Evolutionary conservation across 2,888 invertebrate genomes (phyloP), one percentile per base, ranked within the genome.

Genomic region (Cheiracanthium punctorium): DNA sequence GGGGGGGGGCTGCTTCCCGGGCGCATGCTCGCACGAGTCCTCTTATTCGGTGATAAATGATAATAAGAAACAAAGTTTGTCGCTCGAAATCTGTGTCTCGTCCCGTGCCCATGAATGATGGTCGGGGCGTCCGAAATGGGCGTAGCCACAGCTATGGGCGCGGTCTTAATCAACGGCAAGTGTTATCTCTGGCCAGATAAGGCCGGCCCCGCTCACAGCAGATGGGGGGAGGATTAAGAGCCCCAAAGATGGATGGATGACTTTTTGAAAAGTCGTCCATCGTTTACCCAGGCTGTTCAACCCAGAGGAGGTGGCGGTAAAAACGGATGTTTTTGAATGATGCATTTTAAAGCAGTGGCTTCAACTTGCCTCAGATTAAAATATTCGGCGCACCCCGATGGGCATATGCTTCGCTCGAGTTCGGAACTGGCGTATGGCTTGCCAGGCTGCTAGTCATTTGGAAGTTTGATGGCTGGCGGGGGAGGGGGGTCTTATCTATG

Each of bases 11-110:
- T n/a, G n/a, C n/a, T n/a, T n/a, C n/a, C n/a, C n/a, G n/a, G 24
- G 24, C 58, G 58, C 58, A 58, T 58, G 58, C 58, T 5, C 58
- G 20, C 24, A 24, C 24, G 58, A 58, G 24, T 71, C 79, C 29
- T 75, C 82, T 82, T 72, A 70, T 84, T 67, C 65, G 24, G 77
- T 84, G 77, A 84, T 84, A 84, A 84, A 84, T 84, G 82, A 77
- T 84, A 77, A 77, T 77, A 84, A 84, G 82, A 84, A 84, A 84
- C 82, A 84, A 84, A 84, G 82, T 84, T 84, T 84, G 82, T 84
- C 82, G 77, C 77, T 77, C 37, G 82, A 71, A 82, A 82, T 82
- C 82, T 76, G 71, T 82, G 82, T 76, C 81, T 81, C 74, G 82
- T 76, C 82, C 71, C 70, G 82, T 33, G 71, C 52, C 48, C 77